Evolutionary conservation across 2,888 invertebrate species (phyloP), one percentile per base, ranked within the genome.

Genomic region (Euclidia mi): DNA sequence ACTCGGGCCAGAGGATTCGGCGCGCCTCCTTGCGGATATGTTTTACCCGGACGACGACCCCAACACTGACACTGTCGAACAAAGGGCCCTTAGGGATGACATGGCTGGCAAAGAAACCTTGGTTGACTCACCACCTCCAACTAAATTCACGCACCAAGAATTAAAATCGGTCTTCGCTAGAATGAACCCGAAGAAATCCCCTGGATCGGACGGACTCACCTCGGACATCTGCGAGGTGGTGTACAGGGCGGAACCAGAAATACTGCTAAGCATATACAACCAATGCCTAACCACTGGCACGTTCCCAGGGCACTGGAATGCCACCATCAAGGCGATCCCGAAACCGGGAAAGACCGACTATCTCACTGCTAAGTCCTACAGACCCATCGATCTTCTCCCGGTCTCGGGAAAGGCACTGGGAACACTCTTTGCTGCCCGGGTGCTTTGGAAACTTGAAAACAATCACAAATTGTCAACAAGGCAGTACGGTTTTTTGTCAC

Each of bases 401-500:
- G 18, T 38, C 3, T 10, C 17, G 15, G 37, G 37, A n/a, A 38
- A 38, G 6, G 1, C 10, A 9, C 12, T 38, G 1, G 37, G 17
- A 2, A 38, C 15, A 15, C 4, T 38, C 17, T 0, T 38, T 1
- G 18, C 18, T 1, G 10, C 4, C 0, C 15, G 37, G 10, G 2
- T 40, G n/a, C 7, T 11, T 4, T 25, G 25, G 20, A 2, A 25
- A 14, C 40, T 40, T 20, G 20, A 6, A 1, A 20, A 20, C 20
- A 20, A 1, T 3, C 3, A 20, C 6, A 20, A 20, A 20, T 6
- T 40, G 10, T 25, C 2, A 11, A 10, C 25, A n/a, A 18, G 40
- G 6, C 40, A 53, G 31, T 59, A 49, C 31, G 59, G 59, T 4
- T 60, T 55, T 11, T 35, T 40, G 40, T 55, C 55, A 11, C 50